A percentile compares a stretch with the other conserved stretches of the same genome.
phyloP scores from a whole-genome alignment of 2,797 vertebrate species.

The Carduelis carduelis region DNA sequence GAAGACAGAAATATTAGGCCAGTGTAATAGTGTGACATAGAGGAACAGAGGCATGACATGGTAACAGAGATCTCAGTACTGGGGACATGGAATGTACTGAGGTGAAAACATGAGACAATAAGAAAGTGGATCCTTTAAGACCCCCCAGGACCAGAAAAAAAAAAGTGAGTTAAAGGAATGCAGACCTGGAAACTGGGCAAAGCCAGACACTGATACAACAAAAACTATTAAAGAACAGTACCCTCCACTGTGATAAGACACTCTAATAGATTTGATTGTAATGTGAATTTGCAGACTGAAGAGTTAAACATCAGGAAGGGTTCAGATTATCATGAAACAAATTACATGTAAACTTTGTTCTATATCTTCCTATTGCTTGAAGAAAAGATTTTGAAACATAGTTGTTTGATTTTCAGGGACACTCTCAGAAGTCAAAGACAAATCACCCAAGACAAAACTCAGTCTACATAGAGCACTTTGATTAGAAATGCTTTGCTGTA shows the following conservation, averaged over 20 bases:
- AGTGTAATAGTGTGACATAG: rapidly evolving
- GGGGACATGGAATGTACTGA: background rate
- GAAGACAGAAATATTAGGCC: background rate
- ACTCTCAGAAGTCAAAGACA: background rate
- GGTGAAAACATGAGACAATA: background rate
- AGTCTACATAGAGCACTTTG: background rate
- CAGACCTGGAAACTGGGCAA: background rate
- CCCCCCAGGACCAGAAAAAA: rapidly evolving
- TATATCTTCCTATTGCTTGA: background rate
- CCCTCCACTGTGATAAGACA: background rate
- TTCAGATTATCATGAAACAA: background rate
- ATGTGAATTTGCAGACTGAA: background rate
- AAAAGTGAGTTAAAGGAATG: background rate
- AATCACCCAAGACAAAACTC: background rate
- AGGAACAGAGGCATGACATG: background rate
- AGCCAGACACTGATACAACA: background rate
- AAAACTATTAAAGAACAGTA: background rate
- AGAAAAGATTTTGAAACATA: background rate
- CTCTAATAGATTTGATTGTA: background rate
- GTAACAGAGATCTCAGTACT: background rate
- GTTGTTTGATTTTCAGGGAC: background rate
- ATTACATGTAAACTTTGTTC: background rate
- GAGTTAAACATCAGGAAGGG: background rate
- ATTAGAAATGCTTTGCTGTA: background rate
- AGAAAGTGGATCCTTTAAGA: background rate